These are phyloP conservation scores for Lasiurus cinereus DNA, from an alignment of 2,113 vertebrate genomes.

Conservation along the genomic window DNA sequence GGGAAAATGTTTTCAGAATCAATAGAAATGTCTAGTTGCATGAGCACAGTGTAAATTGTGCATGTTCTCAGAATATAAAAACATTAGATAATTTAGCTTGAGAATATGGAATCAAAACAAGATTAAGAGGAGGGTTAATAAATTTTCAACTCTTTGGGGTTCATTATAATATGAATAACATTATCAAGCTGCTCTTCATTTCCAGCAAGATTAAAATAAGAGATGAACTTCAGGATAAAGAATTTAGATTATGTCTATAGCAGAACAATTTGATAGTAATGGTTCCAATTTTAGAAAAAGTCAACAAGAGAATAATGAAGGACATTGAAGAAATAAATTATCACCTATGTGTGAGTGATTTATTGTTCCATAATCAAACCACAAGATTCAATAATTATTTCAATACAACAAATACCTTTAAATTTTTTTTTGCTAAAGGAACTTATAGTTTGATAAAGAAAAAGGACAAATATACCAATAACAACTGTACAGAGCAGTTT, in stretches of 20 bases:
- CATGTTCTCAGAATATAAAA: conserved; percentile 44
- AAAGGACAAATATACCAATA: not conserved
- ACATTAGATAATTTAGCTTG: conserved; percentile 45
- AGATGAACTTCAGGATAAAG: conserved; percentile 71
- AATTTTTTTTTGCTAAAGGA: not conserved
- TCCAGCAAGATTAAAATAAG: conserved; percentile 58
- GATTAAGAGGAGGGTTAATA: conserved; percentile 68
- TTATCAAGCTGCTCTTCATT: conserved; percentile 59
- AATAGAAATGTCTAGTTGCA: conserved; percentile 42
- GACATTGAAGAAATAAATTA: conserved; percentile 42
- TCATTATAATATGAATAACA: conserved; percentile 55
- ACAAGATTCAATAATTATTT: not conserved
- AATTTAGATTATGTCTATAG: conserved; percentile 61
- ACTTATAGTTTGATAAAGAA: not conserved
- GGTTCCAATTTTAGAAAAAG: conserved; percentile 64
- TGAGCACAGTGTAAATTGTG: conserved; percentile 48
- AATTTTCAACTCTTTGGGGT: conserved; percentile 50
- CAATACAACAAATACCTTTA: conserved; percentile 30
- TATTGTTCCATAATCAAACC: not conserved
- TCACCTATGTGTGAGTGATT: not conserved
- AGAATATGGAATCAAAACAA: conserved; percentile 49
- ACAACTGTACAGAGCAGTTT: not conserved
- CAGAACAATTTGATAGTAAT: conserved; percentile 45
- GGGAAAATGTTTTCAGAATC: conserved; percentile 37
- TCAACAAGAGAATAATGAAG: conserved; percentile 37